These are phyloP conservation scores for Lithobates sylvaticus DNA, from an alignment of 2,797 vertebrate species.

Conservation along the genomic window DNA sequence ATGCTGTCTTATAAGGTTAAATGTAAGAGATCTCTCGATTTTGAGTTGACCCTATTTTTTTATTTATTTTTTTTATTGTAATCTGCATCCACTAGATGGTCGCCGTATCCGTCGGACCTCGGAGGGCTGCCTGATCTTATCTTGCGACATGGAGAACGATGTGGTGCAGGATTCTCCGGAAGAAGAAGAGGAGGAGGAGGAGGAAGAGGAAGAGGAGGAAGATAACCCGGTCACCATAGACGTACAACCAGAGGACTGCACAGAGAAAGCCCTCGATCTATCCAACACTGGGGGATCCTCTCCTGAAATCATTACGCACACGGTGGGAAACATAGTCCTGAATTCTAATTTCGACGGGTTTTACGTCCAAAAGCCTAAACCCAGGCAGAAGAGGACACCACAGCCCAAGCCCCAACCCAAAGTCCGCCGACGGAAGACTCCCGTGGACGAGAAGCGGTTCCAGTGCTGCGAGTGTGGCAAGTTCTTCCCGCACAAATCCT, in stretches of 20 bases:
- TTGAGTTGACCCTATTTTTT: too few species aligned
- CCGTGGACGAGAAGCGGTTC: not conserved
- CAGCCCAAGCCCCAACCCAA: not conserved
- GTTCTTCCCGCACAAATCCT: not conserved
- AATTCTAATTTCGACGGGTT: not conserved
- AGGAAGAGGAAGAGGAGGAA: not conserved
- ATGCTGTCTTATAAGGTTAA: too few species aligned
- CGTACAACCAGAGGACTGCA: not conserved
- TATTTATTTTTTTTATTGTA: not conserved
- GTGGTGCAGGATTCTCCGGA: not conserved
- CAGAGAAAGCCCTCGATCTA: not conserved
- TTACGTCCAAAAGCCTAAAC: not conserved
- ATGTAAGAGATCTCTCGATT: too few species aligned
- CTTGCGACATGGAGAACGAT: not conserved
- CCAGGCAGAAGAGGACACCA: not conserved
- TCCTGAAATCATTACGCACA: not conserved
- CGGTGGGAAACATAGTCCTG: not conserved
- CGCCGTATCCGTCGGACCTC: not conserved
- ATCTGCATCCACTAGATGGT: not conserved
- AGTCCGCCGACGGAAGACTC: not conserved
- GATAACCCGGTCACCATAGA: not conserved
- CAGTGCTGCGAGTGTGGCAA: conserved; percentile 11
- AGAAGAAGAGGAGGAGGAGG: not conserved
- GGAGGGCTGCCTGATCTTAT: not conserved
- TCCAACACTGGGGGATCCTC: not conserved